These are phyloP conservation scores for Antechinus stuartii DNA, from an alignment of 2,113 vertebrate species.

Conservation along the genomic window DNA sequence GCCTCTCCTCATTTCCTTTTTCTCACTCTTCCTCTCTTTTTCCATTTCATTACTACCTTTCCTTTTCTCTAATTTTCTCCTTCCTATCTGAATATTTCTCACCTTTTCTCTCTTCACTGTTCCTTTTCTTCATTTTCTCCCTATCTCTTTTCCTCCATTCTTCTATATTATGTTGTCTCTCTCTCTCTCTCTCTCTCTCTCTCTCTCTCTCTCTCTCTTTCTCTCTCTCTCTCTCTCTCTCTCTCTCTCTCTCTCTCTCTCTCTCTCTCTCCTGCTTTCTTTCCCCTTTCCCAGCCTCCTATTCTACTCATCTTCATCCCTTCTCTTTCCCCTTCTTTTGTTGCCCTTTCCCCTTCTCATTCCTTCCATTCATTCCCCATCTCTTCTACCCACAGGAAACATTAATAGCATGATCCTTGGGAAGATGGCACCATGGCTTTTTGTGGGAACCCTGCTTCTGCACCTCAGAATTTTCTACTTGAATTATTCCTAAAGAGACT, in stretches of 20 bases:
- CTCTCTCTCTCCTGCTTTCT: not conserved
- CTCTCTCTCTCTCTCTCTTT: not conserved
- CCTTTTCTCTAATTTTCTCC: not conserved
- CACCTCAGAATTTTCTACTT: not conserved
- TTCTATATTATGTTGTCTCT: not conserved
- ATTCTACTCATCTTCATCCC: not conserved
- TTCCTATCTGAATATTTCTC: not conserved
- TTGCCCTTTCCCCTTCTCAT: not conserved
- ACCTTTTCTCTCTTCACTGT: not conserved
- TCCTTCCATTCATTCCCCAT: not conserved
- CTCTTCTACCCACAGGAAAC: not conserved
- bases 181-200: not conserved
- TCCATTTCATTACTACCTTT: not conserved
- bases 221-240: not conserved
- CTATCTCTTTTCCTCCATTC: not conserved
- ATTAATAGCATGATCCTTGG: not conserved
- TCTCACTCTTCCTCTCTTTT: not conserved
- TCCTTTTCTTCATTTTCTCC: not conserved
- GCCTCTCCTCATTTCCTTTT: not conserved
- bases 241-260: not conserved
- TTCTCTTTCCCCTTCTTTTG: not conserved
- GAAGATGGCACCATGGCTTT: not conserved
- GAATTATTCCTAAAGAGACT: not conserved
- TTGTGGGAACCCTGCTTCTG: not conserved
- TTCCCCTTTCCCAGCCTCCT: not conserved